Evolutionary conservation across 2,797 vertebrate species (phyloP), one percentile per base, ranked within the genome.

Genomic region (Tadarida brasiliensis): DNA sequence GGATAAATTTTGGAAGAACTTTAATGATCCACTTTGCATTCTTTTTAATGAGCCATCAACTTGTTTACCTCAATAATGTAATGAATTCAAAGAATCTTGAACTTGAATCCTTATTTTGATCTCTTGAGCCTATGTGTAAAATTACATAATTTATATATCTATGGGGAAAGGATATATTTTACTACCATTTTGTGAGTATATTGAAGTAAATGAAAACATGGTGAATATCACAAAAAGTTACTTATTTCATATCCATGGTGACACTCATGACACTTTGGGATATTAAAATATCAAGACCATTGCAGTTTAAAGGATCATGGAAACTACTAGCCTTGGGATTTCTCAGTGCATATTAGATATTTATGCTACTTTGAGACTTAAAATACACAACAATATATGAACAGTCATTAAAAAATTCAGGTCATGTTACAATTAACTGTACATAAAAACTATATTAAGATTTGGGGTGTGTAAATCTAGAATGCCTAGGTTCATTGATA

Each of bases 21-120:
- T 81, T 89, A 94, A 92, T 76, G 82, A 89, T 94, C 67, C 78
- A 39, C 56, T 77, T 51, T 94, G 5, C 56, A 59, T 93, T 91
- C 11, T 51, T 85, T 97, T 61, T 91, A 97, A 87, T 57, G 22
- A 97, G 95, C 51, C 44, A 35, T 56, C 61, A 54, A 47, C 0
- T 35, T 89, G 92, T 97, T 96, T 96, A 97, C 82, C 93, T 95
- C 94, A 88, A 26, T 77, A 92, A 87, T 84, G 73, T 95, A 94
- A 92, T 71, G 90, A 93, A 94, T 54, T 92, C 44, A 67, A 82
- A 94, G 54, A 93, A 96, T 96, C 65, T 91, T 94, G 95, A 96
- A 96, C 78, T 97, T 89, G 63, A 95, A 84, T 96, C 67, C 56
- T 96, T 91, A 93, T 94, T 95, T 96, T 92, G 63, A 47, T 93